Conservation (phyloP, 2,113 vertebrate species). For the Larimichthys crocea region DNA sequence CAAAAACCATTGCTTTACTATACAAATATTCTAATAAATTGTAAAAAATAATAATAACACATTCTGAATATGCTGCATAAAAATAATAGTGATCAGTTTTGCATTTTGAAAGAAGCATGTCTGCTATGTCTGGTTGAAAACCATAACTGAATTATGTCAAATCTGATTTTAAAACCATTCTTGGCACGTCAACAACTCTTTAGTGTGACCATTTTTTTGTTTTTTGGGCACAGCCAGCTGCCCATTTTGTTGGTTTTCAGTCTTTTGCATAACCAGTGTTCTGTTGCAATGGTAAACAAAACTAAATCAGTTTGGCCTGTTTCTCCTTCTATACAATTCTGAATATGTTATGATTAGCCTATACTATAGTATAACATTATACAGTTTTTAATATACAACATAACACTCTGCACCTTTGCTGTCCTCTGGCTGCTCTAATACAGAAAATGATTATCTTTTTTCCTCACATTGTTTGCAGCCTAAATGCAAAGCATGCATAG, state of each 20-base stretch:
- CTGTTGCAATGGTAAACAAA: not conserved
- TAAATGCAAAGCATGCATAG: slow-evolving; percentile 22
- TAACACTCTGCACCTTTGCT: not conserved
- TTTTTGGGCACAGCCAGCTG: fast-evolving
- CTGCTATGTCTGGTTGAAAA: not conserved
- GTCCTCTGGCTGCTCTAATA: not conserved
- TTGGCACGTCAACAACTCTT: not conserved
- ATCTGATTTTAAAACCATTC: not conserved
- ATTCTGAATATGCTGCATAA: not conserved
- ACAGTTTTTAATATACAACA: not conserved
- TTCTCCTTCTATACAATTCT: not conserved
- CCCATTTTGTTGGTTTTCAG: not conserved
- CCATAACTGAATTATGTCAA: not conserved
- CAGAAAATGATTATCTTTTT: not conserved
- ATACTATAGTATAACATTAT: not conserved
- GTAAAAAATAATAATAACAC: too few species aligned
- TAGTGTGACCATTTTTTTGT: not conserved
- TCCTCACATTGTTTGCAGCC: slow-evolving; percentile 2
- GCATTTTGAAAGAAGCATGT: not conserved
- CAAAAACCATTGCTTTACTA: too few species aligned
- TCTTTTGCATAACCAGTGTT: not conserved
- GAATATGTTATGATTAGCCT: not conserved
- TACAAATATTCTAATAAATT: too few species aligned
- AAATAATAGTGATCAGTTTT: not conserved
- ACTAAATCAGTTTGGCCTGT: too few species aligned